These are phyloP conservation scores for Chunga burmeisteri DNA, from an alignment of 2,113 vertebrate species.

Conservation along the genomic window DNA sequence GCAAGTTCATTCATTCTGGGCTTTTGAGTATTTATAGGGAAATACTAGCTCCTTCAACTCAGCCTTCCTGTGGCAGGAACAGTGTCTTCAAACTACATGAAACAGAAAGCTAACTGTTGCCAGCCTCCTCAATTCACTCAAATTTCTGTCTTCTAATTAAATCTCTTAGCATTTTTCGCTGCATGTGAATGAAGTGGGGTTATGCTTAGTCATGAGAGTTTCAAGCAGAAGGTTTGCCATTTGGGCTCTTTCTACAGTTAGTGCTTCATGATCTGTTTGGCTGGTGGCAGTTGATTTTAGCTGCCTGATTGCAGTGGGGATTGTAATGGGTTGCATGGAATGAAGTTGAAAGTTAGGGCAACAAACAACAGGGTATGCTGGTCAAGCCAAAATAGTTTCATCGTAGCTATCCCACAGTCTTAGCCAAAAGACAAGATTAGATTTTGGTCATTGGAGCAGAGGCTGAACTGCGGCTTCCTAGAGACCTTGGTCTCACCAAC, in stretches of 20 bases:
- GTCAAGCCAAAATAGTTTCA: not conserved
- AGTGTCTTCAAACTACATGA: not conserved
- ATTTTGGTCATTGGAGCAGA: not conserved
- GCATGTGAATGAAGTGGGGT: not conserved
- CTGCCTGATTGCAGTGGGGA: not conserved
- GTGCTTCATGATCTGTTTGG: not conserved
- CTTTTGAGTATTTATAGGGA: not conserved
- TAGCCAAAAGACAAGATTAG: not conserved
- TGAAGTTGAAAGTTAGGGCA: not conserved
- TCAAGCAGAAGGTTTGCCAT: not conserved
- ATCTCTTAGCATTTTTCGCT: not conserved
- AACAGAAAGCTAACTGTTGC: not conserved
- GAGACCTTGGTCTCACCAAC: not conserved
- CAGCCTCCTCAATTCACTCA: not conserved
- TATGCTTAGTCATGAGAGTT: not conserved
- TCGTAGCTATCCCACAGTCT: not conserved
- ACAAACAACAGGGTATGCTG: not conserved
- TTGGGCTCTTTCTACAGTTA: not conserved
- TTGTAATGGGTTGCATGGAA: not conserved
- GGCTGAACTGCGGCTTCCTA: not conserved
- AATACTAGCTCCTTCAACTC: not conserved
- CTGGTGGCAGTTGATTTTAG: not conserved
- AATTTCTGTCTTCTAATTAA: not conserved
- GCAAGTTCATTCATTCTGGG: not conserved
- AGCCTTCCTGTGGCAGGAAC: not conserved